Conservation (phyloP, 1,140 invertebrate genomes). For the Bombus polaris region DNA sequence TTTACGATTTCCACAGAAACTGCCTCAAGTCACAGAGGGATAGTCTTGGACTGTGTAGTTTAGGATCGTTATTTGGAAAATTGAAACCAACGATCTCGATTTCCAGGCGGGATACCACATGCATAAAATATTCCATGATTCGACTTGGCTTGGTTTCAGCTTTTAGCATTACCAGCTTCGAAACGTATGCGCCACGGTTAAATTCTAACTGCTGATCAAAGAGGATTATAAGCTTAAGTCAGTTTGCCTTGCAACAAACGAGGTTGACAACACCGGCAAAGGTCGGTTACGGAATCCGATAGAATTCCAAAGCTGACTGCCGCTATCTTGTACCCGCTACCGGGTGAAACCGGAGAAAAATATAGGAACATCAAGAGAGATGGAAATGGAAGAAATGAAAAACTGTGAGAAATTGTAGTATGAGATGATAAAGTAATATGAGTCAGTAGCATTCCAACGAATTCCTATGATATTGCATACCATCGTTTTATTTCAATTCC, state of each 20-base stretch:
- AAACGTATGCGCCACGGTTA: slow-evolving; percentile 48
- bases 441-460: background rate
- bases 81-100: slow-evolving; percentile 45
- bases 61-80: slow-evolving; percentile 54
- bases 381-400: background rate
- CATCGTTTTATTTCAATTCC: background rate
- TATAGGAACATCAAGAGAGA: background rate
- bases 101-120: slow-evolving; percentile 28
- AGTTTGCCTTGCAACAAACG: slow-evolving; percentile 10
- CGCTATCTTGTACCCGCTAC: background rate
- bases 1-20: slow-evolving; percentile 2
- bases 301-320: background rate
- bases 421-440: background rate
- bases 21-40: background rate
- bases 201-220: slow-evolving; percentile 56
- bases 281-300: background rate
- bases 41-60: slow-evolving; percentile 20
- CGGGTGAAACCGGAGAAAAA: background rate
- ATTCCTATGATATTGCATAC: background rate
- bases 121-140: slow-evolving; percentile 59
- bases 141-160: slow-evolving; percentile 57
- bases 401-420: background rate
- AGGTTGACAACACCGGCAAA: background rate
- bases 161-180: slow-evolving; percentile 50
- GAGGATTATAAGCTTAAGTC: slow-evolving; percentile 55